phyloP scores from a whole-genome alignment of 2,113 vertebrate genomes.

The Plectropomus leopardus region DNA sequence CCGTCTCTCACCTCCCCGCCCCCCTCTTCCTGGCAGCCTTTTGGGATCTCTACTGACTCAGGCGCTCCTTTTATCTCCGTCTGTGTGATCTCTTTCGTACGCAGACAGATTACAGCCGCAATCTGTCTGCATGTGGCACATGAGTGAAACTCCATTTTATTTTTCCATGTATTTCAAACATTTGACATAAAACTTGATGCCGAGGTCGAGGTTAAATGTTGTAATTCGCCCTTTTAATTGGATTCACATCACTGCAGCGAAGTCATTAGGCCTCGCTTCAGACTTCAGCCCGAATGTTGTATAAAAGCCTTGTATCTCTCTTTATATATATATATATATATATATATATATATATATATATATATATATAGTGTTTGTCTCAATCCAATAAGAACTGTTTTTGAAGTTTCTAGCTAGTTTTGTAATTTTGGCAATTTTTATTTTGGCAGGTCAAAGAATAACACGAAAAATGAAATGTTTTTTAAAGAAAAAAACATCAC shows the following conservation, averaged over 20 bases:
- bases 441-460: too few species aligned
- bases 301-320: too few species aligned
- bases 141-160: constrained; percentile 13
- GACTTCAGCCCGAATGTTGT: too few species aligned
- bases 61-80: constrained; percentile 58
- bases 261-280: too few species aligned
- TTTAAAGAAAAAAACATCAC: too few species aligned
- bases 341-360: too few species aligned
- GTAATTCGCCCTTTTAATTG: not conserved
- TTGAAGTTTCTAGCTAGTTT: too few species aligned
- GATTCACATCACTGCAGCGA: not conserved
- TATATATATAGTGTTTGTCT: too few species aligned
- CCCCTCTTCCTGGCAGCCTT: constrained; percentile 42
- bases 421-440: too few species aligned
- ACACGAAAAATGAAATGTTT: too few species aligned
- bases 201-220: not conserved
- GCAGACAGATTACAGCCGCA: constrained; percentile 20
- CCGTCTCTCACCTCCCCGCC: constrained; percentile 41
- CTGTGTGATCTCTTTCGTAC: constrained; percentile 53
- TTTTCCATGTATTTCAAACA: not conserved
- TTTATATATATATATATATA: too few species aligned
- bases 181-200: not conserved
- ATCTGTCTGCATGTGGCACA: constrained; percentile 28
- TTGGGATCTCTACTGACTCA: constrained; percentile 51
- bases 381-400: too few species aligned